phyloP scores from a whole-genome alignment of 2,797 vertebrate genomes.

The Diplodus sargus region DNA sequence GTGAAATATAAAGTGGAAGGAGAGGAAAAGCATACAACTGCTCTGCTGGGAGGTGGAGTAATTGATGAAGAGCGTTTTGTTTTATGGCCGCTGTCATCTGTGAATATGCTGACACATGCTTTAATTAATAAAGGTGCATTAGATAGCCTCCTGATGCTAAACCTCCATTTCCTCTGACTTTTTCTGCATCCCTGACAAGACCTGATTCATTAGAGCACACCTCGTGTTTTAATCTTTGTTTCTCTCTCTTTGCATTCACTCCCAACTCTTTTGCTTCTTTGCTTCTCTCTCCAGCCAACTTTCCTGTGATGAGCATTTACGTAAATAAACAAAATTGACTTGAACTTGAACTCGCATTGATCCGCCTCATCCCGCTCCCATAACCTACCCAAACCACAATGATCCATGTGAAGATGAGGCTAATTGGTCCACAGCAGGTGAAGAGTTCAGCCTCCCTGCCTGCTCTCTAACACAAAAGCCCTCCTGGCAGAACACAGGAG shows the following conservation, averaged over 20 bases:
- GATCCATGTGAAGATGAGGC: slow-evolving; percentile 59
- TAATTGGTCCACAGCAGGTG: slow-evolving; percentile 63
- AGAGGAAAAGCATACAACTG: slow-evolving; percentile 26
- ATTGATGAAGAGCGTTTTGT: slow-evolving; percentile 72
- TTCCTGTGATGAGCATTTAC: slow-evolving; percentile 22
- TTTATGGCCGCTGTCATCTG: slow-evolving; percentile 69
- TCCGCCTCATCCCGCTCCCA: slow-evolving; percentile 40
- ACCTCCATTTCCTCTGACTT: slow-evolving; percentile 38
- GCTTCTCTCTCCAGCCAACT: not conserved
- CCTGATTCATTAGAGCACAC: not conserved
- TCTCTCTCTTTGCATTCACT: not conserved
- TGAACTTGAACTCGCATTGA: slow-evolving; percentile 52
- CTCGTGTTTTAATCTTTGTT: slow-evolving; percentile 18
- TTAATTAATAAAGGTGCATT: slow-evolving; percentile 69
- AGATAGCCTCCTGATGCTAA: slow-evolving; percentile 36
- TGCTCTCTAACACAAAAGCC: slow-evolving; percentile 9
- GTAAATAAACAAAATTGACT: slow-evolving; percentile 35
- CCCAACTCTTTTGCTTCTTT: not conserved
- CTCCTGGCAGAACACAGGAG: slow-evolving; percentile 12
- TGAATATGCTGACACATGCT: slow-evolving; percentile 70
- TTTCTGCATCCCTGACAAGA: slow-evolving; percentile 16
- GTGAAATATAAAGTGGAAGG: not conserved
- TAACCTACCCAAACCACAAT: slow-evolving; percentile 44
- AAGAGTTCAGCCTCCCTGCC: slow-evolving; percentile 49
- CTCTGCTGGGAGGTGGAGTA: slow-evolving; percentile 57